phyloP scores from a whole-genome alignment of 2,797 vertebrate genomes.

The Tauraco hartlaubi region DNA sequence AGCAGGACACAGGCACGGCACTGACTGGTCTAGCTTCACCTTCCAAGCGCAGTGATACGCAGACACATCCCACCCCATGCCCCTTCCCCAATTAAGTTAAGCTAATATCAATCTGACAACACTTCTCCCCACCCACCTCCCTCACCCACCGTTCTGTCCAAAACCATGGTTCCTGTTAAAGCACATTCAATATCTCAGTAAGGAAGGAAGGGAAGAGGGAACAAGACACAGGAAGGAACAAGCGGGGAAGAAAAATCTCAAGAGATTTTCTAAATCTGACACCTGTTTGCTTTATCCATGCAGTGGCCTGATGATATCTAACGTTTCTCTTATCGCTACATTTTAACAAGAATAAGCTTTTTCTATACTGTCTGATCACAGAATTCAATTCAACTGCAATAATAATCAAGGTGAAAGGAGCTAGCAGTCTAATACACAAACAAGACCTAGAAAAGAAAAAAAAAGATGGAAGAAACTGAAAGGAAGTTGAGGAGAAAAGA shows the following conservation, averaged over 20 bases:
- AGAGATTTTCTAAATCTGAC: not conserved
- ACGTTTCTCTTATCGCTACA: not conserved
- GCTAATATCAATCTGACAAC: not conserved
- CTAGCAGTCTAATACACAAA: constrained; percentile 26
- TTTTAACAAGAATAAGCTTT: not conserved
- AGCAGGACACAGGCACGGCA: constrained; percentile 8
- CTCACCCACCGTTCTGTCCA: not conserved
- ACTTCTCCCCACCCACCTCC: not conserved
- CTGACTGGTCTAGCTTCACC: constrained; percentile 64
- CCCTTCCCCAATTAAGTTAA: not conserved
- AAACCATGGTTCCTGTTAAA: not conserved
- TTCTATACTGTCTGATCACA: constrained; percentile 18
- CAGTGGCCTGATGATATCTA: not conserved
- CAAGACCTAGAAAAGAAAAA: constrained; percentile 14
- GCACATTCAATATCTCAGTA: not conserved
- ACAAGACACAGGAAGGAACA: not conserved
- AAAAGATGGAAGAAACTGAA: constrained; percentile 8
- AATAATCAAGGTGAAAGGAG: constrained; percentile 10
- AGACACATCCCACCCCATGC: not conserved
- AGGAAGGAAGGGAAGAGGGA: not conserved
- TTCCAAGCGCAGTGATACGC: constrained; percentile 7
- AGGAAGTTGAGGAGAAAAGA: constrained; percentile 4
- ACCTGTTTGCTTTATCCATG: not conserved
- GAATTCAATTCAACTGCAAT: not conserved
- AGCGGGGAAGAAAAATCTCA: not conserved